Percentiles rank a stretch among this genome's conserved stretches.
Evolutionary conservation across 2,888 invertebrate genomes (phyloP).

Genomic region (Lacanobia wlatinum): DNA sequence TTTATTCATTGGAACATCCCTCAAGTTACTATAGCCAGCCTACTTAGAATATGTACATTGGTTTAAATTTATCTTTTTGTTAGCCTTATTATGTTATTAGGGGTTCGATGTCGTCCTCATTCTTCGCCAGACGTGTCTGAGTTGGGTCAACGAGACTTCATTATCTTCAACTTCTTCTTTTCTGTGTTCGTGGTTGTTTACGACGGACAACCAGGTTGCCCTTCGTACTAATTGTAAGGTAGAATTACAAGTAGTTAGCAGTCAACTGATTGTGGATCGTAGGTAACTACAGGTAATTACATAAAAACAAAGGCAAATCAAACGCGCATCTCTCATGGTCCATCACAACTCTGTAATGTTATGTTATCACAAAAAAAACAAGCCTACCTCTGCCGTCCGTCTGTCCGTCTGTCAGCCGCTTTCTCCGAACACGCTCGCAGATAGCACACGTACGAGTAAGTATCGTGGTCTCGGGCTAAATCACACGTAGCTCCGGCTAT

Average conservation of each 20-base stretch:
- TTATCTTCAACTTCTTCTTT: too few species aligned
- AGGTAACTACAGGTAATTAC: too few species aligned
- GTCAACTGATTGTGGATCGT: not conserved
- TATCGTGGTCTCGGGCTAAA: not conserved
- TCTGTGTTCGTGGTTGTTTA: not conserved
- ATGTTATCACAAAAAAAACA: constrained; percentile 23
- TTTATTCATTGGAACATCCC: not conserved
- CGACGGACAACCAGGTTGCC: not conserved
- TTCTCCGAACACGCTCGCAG: constrained; percentile 35
- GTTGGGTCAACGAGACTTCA: too few species aligned
- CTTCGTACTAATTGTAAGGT: not conserved
- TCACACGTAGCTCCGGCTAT: constrained; percentile 17
- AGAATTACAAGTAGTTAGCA: not conserved
- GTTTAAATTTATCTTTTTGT: too few species aligned
- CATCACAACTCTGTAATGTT: constrained; percentile 14
- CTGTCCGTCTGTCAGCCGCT: constrained; percentile 28
- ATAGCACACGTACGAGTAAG: constrained; percentile 35
- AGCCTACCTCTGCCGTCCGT: constrained; percentile 2
- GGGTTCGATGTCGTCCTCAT: too few species aligned
- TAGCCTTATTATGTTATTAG: too few species aligned
- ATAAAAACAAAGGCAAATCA: not conserved
- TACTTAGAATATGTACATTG: too few species aligned
- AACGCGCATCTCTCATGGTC: not conserved
- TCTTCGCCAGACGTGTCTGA: not conserved
- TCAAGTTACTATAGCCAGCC: too few species aligned